Evolutionary conservation across 2,113 vertebrate species (phyloP).

Genomic region (Heptranchias perlo): DNA sequence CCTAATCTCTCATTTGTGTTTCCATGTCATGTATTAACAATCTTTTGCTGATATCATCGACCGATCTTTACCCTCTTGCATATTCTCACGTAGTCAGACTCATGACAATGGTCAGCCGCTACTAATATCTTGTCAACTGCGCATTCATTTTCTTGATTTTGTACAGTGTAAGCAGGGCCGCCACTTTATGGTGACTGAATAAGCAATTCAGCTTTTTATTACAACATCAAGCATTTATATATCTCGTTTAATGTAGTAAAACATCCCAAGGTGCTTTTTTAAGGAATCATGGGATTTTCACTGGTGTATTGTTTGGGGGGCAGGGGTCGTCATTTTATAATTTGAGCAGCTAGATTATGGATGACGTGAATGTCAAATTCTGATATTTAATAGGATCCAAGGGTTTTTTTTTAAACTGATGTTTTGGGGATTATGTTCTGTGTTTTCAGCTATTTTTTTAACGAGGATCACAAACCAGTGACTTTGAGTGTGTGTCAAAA

Average conservation of each 20-base stretch:
- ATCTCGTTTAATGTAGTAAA: too few relatives aligned
- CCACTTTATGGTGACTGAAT: background rate
- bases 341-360: background rate
- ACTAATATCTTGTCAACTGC: background rate
- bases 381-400: background rate
- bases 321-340: background rate
- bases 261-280: too few relatives aligned
- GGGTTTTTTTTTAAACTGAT: background rate
- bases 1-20: background rate
- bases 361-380: background rate
- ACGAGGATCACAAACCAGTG: background rate
- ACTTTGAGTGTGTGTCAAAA: too few relatives aligned
- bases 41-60: background rate
- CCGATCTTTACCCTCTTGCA: background rate
- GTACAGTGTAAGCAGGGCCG: background rate
- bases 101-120: background rate
- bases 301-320: background rate
- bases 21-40: background rate
- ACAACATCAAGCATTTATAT: too few relatives aligned
- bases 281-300: background rate
- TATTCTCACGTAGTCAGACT: background rate
- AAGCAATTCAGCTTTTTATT: background rate
- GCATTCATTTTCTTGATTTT: background rate
- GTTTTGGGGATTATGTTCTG: background rate
- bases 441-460: background rate